Evolutionary conservation across 2,888 invertebrate genomes (phyloP), one percentile per base, ranked within the genome.

Genomic region (Punctoribates punctum): DNA sequence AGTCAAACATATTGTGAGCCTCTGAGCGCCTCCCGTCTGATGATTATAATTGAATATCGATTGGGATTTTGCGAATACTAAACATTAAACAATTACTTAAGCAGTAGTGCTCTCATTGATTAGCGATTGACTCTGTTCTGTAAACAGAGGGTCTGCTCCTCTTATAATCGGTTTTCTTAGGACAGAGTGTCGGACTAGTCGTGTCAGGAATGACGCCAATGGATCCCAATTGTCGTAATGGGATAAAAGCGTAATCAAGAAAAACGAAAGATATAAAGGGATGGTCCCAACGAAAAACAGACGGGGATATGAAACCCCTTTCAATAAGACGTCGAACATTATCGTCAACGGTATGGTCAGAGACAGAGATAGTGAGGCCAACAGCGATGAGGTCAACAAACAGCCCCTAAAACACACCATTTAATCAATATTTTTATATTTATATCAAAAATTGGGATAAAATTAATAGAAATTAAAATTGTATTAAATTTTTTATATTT

Each of bases 271-370:
- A 81, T 93, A 86, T 85, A 93, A 90, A 54, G 93, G 93, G 78
- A 91, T 83, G 5, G 90, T 88, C 42, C 94, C 93, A 67, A 91
- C 84, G 83, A 92, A 91, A 83, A 93, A 92, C 81, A 90, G 85
- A 81, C 84, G 81, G 11, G 83, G 82, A 79, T 87, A 87, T n/a
- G 81, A 78, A 70, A 87, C 86, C 80, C 87, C 86, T 83, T 90
- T 90, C 60, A 92, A 84, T 73, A 91, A 82, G 57, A 91, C 88
- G 85, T 96, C 95, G 80, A 91, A 92, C 80, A 92, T 85, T 88
- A 94, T 91, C 48, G 94, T 90, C 85, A 97, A 87, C 75, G 97
- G 97, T 83, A 94, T 91, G 79, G 91, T 91, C 81, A 96, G 86
- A 80, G 92, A 91, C 79, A 96, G 88, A 77, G 94, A 89, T 81